Conservation (phyloP, 2,113 vertebrate species). For the Neogobius melanostomus region DNA sequence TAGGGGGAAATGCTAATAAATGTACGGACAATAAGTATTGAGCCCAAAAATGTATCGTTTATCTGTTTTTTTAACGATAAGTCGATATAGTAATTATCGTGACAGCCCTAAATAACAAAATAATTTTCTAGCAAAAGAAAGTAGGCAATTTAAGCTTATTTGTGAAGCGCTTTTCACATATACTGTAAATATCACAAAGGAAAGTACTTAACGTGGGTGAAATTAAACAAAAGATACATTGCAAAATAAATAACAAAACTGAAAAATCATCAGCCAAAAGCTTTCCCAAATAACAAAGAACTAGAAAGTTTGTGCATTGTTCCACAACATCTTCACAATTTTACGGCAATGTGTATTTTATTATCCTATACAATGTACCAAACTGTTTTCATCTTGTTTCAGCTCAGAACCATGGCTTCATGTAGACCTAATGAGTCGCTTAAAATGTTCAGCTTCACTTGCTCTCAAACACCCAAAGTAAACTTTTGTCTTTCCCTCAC, state of each 20-base stretch:
- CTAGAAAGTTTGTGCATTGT: constrained; percentile 17
- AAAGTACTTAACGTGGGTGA: no score
- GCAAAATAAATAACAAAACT: no score
- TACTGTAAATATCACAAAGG: no score
- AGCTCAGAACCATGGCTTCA: constrained; percentile 66
- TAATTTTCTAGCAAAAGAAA: no score
- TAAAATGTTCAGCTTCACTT: constrained; percentile 73
- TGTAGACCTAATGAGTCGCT: constrained; percentile 74
- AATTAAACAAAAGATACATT: background rate
- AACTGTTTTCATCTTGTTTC: constrained; percentile 67
- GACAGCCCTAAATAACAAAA: no score
- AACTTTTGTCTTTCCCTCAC: constrained; percentile 69
- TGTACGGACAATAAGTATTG: no score
- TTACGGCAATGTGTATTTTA: constrained; percentile 56
- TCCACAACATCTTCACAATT: constrained; percentile 46
- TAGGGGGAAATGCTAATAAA: no score
- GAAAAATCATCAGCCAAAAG: background rate
- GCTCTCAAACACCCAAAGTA: constrained; percentile 74
- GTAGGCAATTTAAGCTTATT: no score
- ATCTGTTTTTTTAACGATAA: no score
- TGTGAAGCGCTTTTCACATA: no score
- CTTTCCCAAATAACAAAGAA: background rate
- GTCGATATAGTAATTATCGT: no score
- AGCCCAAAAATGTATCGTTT: no score
- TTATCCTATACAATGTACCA: constrained; percentile 53